phyloP scores from a whole-genome alignment of 2,113 vertebrate species.

The Takifugu bimaculatus region DNA sequence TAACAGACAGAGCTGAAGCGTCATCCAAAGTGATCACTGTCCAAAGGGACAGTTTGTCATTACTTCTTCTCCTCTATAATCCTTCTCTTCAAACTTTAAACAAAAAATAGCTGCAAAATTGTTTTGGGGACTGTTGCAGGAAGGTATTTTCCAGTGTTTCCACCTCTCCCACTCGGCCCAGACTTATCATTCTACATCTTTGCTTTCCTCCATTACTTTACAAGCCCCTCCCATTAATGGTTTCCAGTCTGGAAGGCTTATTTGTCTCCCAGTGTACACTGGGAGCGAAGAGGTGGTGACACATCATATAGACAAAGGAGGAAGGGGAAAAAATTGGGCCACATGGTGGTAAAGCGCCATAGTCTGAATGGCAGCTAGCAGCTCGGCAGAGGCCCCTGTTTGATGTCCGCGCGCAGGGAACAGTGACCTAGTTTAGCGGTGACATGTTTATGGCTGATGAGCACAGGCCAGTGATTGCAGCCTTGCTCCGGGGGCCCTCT shows the following conservation, averaged over 20 bases:
- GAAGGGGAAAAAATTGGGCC: slow-evolving; percentile 24
- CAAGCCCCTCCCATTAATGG: not conserved
- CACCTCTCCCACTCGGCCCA: no score
- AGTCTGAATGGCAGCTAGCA: slow-evolving; percentile 21
- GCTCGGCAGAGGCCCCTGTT: slow-evolving; percentile 36
- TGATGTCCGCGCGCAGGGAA: slow-evolving; percentile 56
- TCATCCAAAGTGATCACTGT: slow-evolving; percentile 14
- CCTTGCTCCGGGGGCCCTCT: slow-evolving; percentile 62
- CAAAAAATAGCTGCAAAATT: no score
- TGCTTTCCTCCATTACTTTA: slow-evolving; percentile 7
- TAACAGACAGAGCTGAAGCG: slow-evolving; percentile 41
- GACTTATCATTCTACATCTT: not conserved
- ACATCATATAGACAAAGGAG: slow-evolving; percentile 42
- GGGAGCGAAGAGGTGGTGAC: slow-evolving; percentile 37
- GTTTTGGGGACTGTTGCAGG: no score
- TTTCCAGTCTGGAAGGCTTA: slow-evolving; percentile 12
- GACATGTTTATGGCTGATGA: slow-evolving; percentile 71
- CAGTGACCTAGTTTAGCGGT: slow-evolving; percentile 70
- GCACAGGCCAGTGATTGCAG: slow-evolving; percentile 66
- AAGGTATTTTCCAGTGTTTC: no score
- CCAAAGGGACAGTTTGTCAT: not conserved
- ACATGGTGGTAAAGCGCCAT: slow-evolving; percentile 39
- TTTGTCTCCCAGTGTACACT: slow-evolving; percentile 8
- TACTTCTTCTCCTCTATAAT: not conserved
- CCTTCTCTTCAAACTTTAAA: no score